Evolutionary conservation across 2,888 invertebrate species (phyloP), one percentile per base, ranked within the genome.

Genomic region (Blera fallax): DNA sequence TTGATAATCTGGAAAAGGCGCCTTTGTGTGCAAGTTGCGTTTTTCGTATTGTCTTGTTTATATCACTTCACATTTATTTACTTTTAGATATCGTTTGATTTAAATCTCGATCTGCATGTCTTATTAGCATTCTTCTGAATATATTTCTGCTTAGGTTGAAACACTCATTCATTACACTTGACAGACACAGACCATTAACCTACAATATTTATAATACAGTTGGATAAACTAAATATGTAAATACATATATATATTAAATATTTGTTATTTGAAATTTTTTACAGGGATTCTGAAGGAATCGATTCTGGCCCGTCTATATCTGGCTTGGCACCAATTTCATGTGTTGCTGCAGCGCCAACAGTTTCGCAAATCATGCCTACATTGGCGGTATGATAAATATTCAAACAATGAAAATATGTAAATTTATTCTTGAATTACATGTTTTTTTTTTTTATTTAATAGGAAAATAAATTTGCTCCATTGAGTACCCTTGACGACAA

Each of bases 381-480:
- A 10, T 56, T 87, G 62, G 69, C 82, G 62, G 87, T 87, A 74
- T 43, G 24, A 27, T 3, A 14, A 27, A 32, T 32, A 24, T 16
- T 11, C 16, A 11, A n/a, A 1, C 2, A 10, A 11, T 27, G 29
- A 2, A 3, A 37, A 29, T 6, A n/a, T n/a, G n/a, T n/a, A 14
- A 1, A 1, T 14, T 14, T 5, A 11, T n/a, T 29, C 21, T 10
- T 8, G 6, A 16, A 24, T 21, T 21, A 43, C n/a, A n/a, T 45
- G 32, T 16, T 43, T 54, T 34, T 62, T 43, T 10, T 29, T 43
- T 58, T 45, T 4, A 45, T 70, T 70, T 32, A 2, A 4, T 45
- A 87, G 87, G 81, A 85, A 73, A 87, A 87, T 58, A 87, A 87
- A 82, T 82, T 87, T 24, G 65, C 52, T 50, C 7, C 70, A 18